Evolutionary conservation across 2,113 vertebrate genomes (phyloP), one percentile per base, ranked within the genome.

Genomic region (Spea multiplicata): DNA sequence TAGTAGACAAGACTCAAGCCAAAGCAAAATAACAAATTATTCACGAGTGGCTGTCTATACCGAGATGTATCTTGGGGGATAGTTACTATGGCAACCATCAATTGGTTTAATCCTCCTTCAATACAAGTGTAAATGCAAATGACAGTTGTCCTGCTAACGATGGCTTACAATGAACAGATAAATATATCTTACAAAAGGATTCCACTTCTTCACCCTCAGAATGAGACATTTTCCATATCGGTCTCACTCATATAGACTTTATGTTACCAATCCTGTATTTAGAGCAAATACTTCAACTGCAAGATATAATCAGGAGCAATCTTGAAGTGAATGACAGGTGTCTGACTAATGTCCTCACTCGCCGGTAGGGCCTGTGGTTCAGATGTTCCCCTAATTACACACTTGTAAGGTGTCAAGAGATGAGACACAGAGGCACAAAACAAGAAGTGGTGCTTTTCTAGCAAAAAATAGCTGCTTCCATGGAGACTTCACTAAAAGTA

Each of bases 91-190:
- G 52, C 53, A 78, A 74, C 73, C 59, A 49, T 78, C 69, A 72
- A 72, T 71, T 72, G 69, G 14, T 78, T 71, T 66, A 72, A 78
- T 78, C 69, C 76, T 65, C 76, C 49, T 6, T 57, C 48, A 47
- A 64, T 66, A 17, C 12, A 52, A 72, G 76, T 71, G 45, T 65
- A 78, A 62, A 44, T 46, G 76, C 17, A 64, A 70, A 71, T 65
- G 68, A 64, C 68, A 68, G 13, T 71, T 68, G 57, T 76, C 14
- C 9, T 57, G 12, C 4, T 57, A 57, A 57, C 5, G 4, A 10
- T 7, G 55, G 14, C 55, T 1, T 57, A 57, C 9, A 57, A 57
- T 57, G 55, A n/a, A n/a, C 55, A 12, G 5, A 57, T 57, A 57
- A 57, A 57, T 57, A 7, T 57, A 57, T 1, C 14, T 7, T 57